These are phyloP conservation scores for Brachylomia viminalis DNA, from an alignment of 2,888 invertebrate species.

Conservation along the genomic window DNA sequence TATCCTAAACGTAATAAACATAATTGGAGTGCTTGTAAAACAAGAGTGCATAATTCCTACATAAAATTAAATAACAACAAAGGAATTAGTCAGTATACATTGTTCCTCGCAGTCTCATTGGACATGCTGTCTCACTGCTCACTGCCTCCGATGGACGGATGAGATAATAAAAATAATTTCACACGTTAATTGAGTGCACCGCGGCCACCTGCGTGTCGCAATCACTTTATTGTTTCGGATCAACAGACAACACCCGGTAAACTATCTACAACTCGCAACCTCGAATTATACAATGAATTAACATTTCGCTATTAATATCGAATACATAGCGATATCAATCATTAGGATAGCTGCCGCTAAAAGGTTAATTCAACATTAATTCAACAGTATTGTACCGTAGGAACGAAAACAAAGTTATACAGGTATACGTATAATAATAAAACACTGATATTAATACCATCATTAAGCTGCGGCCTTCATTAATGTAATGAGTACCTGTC, in stretches of 20 bases:
- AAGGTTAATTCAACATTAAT: conserved; percentile 59
- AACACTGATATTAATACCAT: conserved; percentile 61
- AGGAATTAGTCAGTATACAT: conserved; percentile 72
- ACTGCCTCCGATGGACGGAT: conserved; percentile 64
- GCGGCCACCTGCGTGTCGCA: conserved; percentile 68
- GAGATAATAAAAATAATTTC: conserved; percentile 76
- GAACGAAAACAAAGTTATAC: conserved; percentile 41
- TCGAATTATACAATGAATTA: conserved; percentile 58
- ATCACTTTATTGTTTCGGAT: conserved; percentile 72
- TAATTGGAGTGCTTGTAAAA: conserved; percentile 61
- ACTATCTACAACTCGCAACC: conserved; percentile 59
- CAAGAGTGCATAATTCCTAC: conserved; percentile 63
- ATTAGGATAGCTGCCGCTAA: conserved; percentile 38
- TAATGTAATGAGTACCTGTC: conserved; percentile 56
- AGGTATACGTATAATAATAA: conserved; percentile 44
- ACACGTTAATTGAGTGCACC: conserved; percentile 78
- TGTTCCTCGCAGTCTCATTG: conserved; percentile 70
- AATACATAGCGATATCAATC: conserved; percentile 55
- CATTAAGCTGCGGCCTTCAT: conserved; percentile 63
- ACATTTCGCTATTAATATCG: conserved; percentile 53
- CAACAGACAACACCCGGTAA: conserved; percentile 61
- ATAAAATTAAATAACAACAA: conserved; percentile 73
- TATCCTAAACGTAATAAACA: conserved; percentile 56
- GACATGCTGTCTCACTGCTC: conserved; percentile 60
- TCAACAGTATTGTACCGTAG: conserved; percentile 23